phyloP scores from a whole-genome alignment of 2,888 invertebrate species.

The Tromatobia lineatoria region DNA sequence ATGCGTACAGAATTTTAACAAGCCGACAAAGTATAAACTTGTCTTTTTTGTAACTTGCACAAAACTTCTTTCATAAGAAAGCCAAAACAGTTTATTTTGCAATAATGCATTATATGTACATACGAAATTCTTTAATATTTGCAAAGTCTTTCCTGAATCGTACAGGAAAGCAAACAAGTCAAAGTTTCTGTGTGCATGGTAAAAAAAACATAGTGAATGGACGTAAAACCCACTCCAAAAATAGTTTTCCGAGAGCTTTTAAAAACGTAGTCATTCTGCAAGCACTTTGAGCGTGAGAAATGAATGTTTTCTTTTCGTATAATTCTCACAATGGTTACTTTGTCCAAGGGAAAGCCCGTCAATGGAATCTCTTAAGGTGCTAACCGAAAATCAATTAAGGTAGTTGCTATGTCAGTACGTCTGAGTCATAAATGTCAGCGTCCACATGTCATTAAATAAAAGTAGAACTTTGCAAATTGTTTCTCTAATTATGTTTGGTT shows the following conservation, averaged over 20 bases:
- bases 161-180: background rate
- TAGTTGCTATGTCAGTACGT: too few relatives aligned
- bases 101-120: background rate
- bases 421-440: too few relatives aligned
- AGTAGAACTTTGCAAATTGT: too few relatives aligned
- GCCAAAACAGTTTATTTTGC: background rate
- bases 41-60: too few relatives aligned
- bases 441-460: too few relatives aligned
- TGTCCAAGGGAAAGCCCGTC: background rate
- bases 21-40: too few relatives aligned
- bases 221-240: background rate
- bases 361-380: background rate
- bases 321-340: background rate
- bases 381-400: conserved; percentile 8
- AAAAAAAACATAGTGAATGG: background rate
- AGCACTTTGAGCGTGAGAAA: conserved; percentile 13
- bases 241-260: conserved; percentile 5
- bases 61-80: too few relatives aligned
- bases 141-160: background rate
- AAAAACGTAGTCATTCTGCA: background rate
- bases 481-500: too few relatives aligned
- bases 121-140: background rate
- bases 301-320: background rate
- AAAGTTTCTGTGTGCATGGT: background rate
- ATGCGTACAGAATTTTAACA: too few relatives aligned